Conservation (phyloP, 2,888 invertebrate species). For the Drosophila subquinaria region DNA sequence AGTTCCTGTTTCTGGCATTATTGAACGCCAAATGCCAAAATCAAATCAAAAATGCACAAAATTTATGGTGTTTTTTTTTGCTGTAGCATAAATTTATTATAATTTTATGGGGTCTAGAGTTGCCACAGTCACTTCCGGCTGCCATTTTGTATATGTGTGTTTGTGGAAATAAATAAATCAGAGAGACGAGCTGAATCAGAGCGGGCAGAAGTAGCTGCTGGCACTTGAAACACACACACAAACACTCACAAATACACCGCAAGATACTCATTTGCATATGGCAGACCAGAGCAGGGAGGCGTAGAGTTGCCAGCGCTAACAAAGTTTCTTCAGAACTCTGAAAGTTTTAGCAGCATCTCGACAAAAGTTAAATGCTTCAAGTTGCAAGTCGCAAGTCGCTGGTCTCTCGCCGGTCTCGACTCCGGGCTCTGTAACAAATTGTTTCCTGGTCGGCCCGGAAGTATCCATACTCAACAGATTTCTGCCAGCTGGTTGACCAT, state of each 20-base stretch:
- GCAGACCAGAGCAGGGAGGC: neutral
- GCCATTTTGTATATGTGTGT: slow-evolving; percentile 47
- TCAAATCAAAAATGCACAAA: slow-evolving; percentile 74
- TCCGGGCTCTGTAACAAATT: slow-evolving; percentile 74
- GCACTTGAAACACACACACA: slow-evolving; percentile 19
- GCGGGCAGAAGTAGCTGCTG: slow-evolving; percentile 35
- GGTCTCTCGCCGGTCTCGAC: neutral
- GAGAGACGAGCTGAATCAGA: slow-evolving; percentile 17
- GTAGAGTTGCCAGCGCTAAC: slow-evolving; percentile 41
- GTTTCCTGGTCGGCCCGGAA: slow-evolving; percentile 74
- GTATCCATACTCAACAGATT: slow-evolving; percentile 73
- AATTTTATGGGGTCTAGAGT: slow-evolving; percentile 49
- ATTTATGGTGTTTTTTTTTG: slow-evolving; percentile 54
- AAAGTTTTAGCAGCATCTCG: slow-evolving; percentile 61
- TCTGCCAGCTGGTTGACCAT: slow-evolving; percentile 77
- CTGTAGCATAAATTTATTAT: slow-evolving; percentile 69
- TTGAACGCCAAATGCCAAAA: slow-evolving; percentile 69
- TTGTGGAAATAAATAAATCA: slow-evolving; percentile 64
- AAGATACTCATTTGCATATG: slow-evolving; percentile 71
- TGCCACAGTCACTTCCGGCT: slow-evolving; percentile 35
- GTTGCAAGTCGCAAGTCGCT: slow-evolving; percentile 53
- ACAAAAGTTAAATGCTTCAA: slow-evolving; percentile 66
- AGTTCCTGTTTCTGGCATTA: slow-evolving; percentile 28
- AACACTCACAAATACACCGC: slow-evolving; percentile 21
- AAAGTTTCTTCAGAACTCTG: slow-evolving; percentile 65